Evolutionary conservation across 2,888 invertebrate species (phyloP), one percentile per base, ranked within the genome.

Genomic region (Pterostichus niger): DNA sequence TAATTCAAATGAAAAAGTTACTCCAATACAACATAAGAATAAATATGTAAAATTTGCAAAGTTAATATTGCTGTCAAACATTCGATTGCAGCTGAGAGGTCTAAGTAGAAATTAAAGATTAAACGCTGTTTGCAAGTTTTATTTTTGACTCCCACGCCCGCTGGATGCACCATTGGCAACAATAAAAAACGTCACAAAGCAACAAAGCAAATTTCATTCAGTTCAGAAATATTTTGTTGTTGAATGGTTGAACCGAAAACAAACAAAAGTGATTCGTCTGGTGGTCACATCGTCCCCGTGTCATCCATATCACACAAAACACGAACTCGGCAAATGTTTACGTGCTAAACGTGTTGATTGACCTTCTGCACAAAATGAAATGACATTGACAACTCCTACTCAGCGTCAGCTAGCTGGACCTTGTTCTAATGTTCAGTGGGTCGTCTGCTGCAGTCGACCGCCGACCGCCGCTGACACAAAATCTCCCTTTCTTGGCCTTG

Each of bases 401-500:
- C 80, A 11, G 35, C 68, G 40, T 33, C 75, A 31, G n/a, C 49
- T 49, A 31, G n/a, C 35, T 68, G 75, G 75, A 82, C 82, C 82
- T 82, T 82, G 82, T 82, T 82, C 82, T 82, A 82, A 82, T 64
- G 82, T 82, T 82, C 61, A 82, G 82, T 82, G 82, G 82, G 82
- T 82, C 82, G 82, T 82, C 82, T 61, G 61, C 75, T 73, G 73
- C 15, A 54, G 44, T 52, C 13, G 40, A 13, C 56, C 40, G 35
- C 35, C 76, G 76, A 49, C 40, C 35, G 59, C 35, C 64, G 59
- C 59, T 33, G 56, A 76, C 76, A 76, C 61, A 24, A 61, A 68
- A 80, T 80, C 64, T 80, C 64, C 46, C 52, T 68, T 52, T 46
- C 64, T 31, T 61, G 82, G 49, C 75, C 82, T 75, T 76, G 76